phyloP scores from a whole-genome alignment of 2,888 invertebrate species.

The Pinctada fucata region DNA sequence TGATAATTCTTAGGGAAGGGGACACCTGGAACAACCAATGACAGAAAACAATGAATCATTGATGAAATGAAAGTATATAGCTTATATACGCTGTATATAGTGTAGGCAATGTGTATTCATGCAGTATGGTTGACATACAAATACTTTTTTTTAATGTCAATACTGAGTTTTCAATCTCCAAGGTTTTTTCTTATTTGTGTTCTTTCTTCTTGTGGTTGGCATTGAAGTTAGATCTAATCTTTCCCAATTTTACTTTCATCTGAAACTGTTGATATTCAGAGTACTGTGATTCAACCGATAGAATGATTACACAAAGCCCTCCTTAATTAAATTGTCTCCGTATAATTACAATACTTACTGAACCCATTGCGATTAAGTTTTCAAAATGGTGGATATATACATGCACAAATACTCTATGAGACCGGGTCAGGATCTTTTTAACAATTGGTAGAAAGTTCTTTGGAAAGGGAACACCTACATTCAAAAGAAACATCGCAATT shows the following conservation, averaged over 20 bases:
- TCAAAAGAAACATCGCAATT: background rate
- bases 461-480: conserved; percentile 89
- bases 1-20: conserved; percentile 92
- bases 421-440: conserved; percentile 90
- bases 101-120: background rate
- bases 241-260: too few relatives aligned
- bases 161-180: too few relatives aligned
- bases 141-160: background rate
- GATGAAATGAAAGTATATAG: too few relatives aligned
- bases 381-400: conserved; percentile 97
- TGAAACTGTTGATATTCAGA: too few relatives aligned
- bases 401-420: conserved; percentile 94
- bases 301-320: too few relatives aligned
- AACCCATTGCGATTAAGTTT: conserved; percentile 89
- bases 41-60: background rate
- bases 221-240: too few relatives aligned
- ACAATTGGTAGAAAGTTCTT: conserved; percentile 87
- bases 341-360: conserved; percentile 81
- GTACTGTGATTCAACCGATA: too few relatives aligned
- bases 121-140: background rate
- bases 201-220: too few relatives aligned
- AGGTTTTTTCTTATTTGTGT: too few relatives aligned
- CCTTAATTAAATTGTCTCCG: background rate
- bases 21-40: conserved; percentile 81
- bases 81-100: background rate